Conservation (phyloP, 2,888 invertebrate species). For the Melanophora roralis region DNA sequence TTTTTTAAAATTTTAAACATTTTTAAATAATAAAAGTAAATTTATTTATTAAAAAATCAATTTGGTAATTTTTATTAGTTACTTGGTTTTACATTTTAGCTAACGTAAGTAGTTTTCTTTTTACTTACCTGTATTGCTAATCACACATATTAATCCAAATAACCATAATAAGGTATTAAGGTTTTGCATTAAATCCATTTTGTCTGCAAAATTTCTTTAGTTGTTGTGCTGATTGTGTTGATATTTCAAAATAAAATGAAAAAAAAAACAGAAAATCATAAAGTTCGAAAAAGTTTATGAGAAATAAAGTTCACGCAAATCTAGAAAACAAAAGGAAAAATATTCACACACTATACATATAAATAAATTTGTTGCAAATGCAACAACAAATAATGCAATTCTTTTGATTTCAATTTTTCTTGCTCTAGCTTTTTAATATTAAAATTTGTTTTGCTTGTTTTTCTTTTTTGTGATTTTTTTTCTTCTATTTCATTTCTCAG, state of each 20-base stretch:
- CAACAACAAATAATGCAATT: constrained; percentile 45
- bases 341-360: constrained; percentile 44
- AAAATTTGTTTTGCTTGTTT: constrained; percentile 34
- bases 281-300: constrained; percentile 24
- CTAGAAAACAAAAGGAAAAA: constrained; percentile 31
- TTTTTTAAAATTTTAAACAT: too few relatives aligned
- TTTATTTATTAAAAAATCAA: too few relatives aligned
- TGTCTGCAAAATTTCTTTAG: constrained; percentile 64
- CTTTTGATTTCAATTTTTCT: constrained; percentile 16
- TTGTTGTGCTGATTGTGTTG: constrained; percentile 33
- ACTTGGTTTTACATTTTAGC: too few relatives aligned
- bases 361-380: constrained; percentile 2
- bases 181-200: constrained; percentile 70
- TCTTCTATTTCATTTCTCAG: constrained; percentile 41
- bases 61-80: too few relatives aligned
- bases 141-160: constrained; percentile 74
- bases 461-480: constrained; percentile 10
- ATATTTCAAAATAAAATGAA: background rate
- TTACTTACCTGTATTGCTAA: constrained; percentile 74
- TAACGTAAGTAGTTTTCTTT: background rate
- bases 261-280: background rate
- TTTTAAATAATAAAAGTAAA: too few relatives aligned
- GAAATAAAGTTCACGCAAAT: constrained; percentile 58
- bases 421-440: constrained; percentile 13
- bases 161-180: constrained; percentile 69